Evolutionary conservation across 2,113 vertebrate species (phyloP).

Genomic region (Accipiter cooperii): DNA sequence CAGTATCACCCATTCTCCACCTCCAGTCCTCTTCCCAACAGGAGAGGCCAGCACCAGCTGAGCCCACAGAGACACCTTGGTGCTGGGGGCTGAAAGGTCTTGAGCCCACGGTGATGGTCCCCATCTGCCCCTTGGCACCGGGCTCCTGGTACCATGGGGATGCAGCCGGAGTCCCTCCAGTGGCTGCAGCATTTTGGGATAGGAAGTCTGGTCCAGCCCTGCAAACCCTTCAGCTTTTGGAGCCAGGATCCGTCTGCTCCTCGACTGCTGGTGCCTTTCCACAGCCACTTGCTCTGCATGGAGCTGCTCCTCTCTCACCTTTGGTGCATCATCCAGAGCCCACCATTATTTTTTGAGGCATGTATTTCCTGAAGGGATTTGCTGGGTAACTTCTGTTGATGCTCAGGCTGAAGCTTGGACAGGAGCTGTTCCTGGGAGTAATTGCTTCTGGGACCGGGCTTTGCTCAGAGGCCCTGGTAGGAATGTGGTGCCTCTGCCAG

Average conservation of each 20-base stretch:
- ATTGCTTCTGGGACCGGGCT: not conserved
- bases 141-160: fast-evolving
- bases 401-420: not conserved
- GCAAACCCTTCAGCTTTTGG: not conserved
- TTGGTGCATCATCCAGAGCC: not conserved
- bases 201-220: not conserved
- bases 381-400: not conserved
- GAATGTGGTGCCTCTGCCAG: not conserved
- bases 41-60: not conserved
- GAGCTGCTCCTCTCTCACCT: not conserved
- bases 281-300: not conserved
- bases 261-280: not conserved
- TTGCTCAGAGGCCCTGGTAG: not conserved
- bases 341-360: not conserved
- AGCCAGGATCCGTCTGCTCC: not conserved
- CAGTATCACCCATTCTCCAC: not conserved
- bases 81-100: not conserved
- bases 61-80: not conserved
- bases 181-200: not conserved
- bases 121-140: not conserved
- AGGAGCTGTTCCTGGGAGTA: not conserved
- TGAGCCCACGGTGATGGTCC: not conserved
- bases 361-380: not conserved
- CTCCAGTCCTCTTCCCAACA: not conserved
- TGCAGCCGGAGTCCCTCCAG: not conserved